A percentile compares a stretch with the other conserved stretches of the same genome.
Evolutionary conservation across 92 coral and sea anemone species (phyloP).

Genomic region (Pocillopora meandrina): DNA sequence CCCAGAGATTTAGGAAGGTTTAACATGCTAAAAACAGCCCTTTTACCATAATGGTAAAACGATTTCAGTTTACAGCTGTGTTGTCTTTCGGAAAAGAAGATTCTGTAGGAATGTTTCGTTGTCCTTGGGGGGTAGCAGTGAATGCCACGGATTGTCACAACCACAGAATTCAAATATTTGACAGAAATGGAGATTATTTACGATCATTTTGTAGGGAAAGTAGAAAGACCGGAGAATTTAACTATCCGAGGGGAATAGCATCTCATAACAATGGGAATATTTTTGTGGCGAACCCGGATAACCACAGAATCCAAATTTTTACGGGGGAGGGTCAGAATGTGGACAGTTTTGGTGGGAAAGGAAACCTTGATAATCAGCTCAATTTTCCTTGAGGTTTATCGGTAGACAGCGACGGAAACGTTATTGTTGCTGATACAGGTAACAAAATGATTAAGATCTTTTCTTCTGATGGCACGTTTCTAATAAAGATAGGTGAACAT

Average conservation of each 20-base stretch:
- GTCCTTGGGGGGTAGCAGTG: too few species aligned
- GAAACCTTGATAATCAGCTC: conserved; percentile 1
- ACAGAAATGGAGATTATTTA: not conserved
- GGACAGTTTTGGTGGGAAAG: conserved; percentile 17
- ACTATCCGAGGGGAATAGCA: conserved; percentile 4
- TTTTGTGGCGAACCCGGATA: conserved; percentile 8
- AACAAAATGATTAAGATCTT: too few species aligned
- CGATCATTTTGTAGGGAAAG: conserved; percentile 25
- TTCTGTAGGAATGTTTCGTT: too few species aligned
- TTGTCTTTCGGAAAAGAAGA: too few species aligned
- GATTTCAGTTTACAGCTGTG: not conserved
- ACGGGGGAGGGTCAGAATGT: conserved; percentile 8
- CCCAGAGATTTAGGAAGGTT: not conserved
- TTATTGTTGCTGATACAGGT: not conserved
- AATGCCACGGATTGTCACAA: not conserved
- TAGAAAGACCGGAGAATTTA: conserved; percentile 2
- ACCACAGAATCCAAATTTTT: conserved; percentile 17
- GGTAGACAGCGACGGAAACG: conserved; percentile 5
- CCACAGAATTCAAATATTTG: conserved; percentile 37
- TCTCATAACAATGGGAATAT: conserved; percentile 9
- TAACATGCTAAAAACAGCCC: conserved; percentile 12
- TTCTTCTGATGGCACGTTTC: not conserved
- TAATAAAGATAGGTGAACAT: conserved; percentile 11
- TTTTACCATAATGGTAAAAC: not conserved
- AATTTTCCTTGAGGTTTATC: conserved; percentile 24